Conservation (phyloP, 2,888 invertebrate species). For the Octodonta nipae region DNA sequence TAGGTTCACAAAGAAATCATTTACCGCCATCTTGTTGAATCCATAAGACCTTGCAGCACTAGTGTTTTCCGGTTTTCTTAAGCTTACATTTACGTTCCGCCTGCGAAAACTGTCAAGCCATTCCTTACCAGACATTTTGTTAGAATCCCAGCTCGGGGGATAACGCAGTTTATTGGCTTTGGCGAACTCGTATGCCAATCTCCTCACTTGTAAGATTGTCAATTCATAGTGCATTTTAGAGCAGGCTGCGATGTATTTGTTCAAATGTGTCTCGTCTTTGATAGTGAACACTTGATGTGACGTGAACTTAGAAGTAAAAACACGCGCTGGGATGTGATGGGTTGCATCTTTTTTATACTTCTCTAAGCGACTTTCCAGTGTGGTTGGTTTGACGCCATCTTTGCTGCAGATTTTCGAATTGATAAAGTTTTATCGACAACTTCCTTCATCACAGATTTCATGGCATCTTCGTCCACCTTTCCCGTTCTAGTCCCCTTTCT, state of each 20-base stretch:
- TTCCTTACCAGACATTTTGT: conserved; percentile 15
- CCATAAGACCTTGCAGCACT: conserved; percentile 5
- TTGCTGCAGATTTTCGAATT: conserved; percentile 11
- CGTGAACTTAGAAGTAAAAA: conserved; percentile 7
- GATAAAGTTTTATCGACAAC: conserved; percentile 11
- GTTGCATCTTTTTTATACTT: conserved; percentile 5
- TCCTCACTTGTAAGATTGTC: background rate
- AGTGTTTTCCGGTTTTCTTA: conserved; percentile 7
- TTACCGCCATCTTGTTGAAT: conserved; percentile 6
- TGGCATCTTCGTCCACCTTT: conserved; percentile 11
- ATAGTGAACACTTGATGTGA: conserved; percentile 12
- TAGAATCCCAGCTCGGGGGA: conserved; percentile 9
- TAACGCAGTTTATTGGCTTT: conserved; percentile 7
- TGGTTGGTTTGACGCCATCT: conserved; percentile 9
- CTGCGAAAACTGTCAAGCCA: conserved; percentile 10
- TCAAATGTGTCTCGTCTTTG: conserved; percentile 10
- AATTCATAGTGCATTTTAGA: conserved; percentile 4
- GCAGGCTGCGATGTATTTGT: conserved; percentile 9
- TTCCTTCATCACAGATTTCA: conserved; percentile 9
- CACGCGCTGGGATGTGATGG: background rate
- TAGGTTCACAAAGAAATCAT: conserved; percentile 5
- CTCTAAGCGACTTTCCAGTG: conserved; percentile 10
- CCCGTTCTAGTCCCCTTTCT: conserved; percentile 9
- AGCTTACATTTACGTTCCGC: conserved; percentile 4
- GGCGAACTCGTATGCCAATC: conserved; percentile 16